phyloP scores from a whole-genome alignment of 2,888 invertebrate species.

The Sarcophaga caerulescens region DNA sequence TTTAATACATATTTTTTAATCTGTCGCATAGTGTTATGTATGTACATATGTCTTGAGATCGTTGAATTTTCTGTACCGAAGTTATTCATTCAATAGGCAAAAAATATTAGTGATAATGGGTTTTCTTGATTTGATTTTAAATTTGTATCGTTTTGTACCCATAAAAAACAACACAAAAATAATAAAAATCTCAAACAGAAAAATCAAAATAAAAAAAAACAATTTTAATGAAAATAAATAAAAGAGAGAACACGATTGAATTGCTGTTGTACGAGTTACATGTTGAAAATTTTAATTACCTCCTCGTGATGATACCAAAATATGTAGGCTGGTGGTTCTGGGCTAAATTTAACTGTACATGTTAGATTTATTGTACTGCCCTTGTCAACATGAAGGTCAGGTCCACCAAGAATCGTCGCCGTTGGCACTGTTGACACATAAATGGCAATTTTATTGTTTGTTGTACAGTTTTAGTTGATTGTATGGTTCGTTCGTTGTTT shows the following conservation, averaged over 20 bases:
- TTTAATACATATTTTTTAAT: no score
- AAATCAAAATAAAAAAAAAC: background rate
- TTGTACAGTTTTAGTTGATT: constrained; percentile 15
- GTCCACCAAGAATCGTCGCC: constrained; percentile 90
- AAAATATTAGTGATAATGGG: no score
- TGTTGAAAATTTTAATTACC: constrained; percentile 85
- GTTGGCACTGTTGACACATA: constrained; percentile 86
- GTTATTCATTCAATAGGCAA: no score
- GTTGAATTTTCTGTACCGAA: no score
- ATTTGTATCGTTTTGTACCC: no score
- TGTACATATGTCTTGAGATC: no score
- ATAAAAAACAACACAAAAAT: background rate
- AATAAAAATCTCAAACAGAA: background rate
- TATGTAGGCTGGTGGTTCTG: constrained; percentile 95
- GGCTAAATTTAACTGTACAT: constrained; percentile 89
- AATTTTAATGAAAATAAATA: background rate
- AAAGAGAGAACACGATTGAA: background rate
- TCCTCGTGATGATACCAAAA: constrained; percentile 98
- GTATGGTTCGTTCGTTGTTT: constrained; percentile 4
- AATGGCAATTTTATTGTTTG: constrained; percentile 62
- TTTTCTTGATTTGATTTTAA: no score
- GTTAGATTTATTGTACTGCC: constrained; percentile 93
- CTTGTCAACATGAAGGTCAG: constrained; percentile 90
- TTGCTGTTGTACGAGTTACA: background rate
- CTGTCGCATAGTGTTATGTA: no score